Base-by-base conservation (phyloP, 1,140 invertebrate genomes). In the Dendrolimus kikuchii region DNA sequence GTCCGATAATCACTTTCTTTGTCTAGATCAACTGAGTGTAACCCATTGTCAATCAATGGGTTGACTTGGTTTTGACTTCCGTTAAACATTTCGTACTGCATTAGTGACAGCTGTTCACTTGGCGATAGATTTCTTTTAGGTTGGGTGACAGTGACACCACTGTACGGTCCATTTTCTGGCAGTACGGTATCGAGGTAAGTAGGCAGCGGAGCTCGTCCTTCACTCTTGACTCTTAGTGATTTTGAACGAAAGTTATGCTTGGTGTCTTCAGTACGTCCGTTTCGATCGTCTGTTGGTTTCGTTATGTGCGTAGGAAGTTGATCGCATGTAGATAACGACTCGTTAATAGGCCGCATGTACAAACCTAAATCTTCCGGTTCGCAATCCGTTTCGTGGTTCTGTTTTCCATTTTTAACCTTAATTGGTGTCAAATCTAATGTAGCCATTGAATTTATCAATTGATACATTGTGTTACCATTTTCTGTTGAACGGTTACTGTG, bases 91-190 rank as follows among this genome's bases (percentile, higher is more conserved):
- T 81, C 74, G 57, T 81, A 75, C 64, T 86, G 83, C 86, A 88
- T 87, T 60, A 86, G 57, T 43, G 79, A 80, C 59, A 88, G 66
- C 62, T 88, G 84, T 64, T 87, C 84, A 47, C 81, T 87, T 46
- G 87, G 87, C 43, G 84, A 88, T 47, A 88, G 71, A 60, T 85
- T 88, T 66, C 87, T 75, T 71, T 87, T 86, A 49, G 87, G 87
- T 74, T 88, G 87, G 48, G 84, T 88, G 64, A 88, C 80, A 58
- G 87, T 88, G 56, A 88, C 84, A 58, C 67, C 73, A 71, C 79
- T 81, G 57, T 77, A 71, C 38, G 59, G 59, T 55, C 68, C 72
- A 39, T 49, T 66, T 40, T 76, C 70, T 46, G 70, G 57, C 40
- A 73, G 64, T 46, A 66, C 62, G 40, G 68, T 68, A 49, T 86